Conservation (phyloP, 2,888 invertebrate genomes). For the Caradrina clavipalpis region DNA sequence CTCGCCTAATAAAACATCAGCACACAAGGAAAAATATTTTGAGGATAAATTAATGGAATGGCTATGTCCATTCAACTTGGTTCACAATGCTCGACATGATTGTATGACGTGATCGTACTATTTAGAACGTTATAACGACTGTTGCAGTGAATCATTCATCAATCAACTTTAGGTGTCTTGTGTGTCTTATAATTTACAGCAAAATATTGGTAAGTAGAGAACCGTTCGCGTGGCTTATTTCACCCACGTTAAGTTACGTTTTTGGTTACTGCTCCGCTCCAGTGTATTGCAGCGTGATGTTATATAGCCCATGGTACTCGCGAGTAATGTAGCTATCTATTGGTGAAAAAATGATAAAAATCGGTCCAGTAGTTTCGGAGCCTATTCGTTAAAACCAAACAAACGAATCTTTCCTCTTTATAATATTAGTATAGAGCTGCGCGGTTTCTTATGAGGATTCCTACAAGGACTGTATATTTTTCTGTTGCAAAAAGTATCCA, state of each 20-base stretch:
- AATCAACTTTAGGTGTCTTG: slow-evolving; percentile 59
- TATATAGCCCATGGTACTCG: too few relatives aligned
- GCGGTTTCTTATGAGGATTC: not conserved
- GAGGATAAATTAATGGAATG: slow-evolving; percentile 56
- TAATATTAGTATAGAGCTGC: too few relatives aligned
- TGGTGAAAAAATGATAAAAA: too few relatives aligned
- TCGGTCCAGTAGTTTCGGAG: too few relatives aligned
- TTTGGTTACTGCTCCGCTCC: too few relatives aligned
- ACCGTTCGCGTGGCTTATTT: too few relatives aligned
- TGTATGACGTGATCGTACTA: slow-evolving; percentile 64
- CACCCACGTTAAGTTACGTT: too few relatives aligned
- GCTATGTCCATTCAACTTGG: slow-evolving; percentile 52
- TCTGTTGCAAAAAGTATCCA: not conserved
- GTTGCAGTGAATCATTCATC: slow-evolving; percentile 72
- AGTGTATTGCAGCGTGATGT: too few relatives aligned
- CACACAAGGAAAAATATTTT: slow-evolving; percentile 53
- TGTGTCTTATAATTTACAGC: slow-evolving; percentile 29
- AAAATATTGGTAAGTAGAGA: slow-evolving; percentile 3
- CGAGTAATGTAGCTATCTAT: too few relatives aligned
- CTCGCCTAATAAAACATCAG: slow-evolving; percentile 32
- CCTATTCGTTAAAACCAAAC: too few relatives aligned
- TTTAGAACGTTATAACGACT: slow-evolving; percentile 62
- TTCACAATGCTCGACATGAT: slow-evolving; percentile 35
- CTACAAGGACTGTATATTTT: not conserved
- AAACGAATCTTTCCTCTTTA: too few relatives aligned